Base-by-base conservation (phyloP, 2,888 invertebrate species). In the Anagyrus pseudococci region DNA sequence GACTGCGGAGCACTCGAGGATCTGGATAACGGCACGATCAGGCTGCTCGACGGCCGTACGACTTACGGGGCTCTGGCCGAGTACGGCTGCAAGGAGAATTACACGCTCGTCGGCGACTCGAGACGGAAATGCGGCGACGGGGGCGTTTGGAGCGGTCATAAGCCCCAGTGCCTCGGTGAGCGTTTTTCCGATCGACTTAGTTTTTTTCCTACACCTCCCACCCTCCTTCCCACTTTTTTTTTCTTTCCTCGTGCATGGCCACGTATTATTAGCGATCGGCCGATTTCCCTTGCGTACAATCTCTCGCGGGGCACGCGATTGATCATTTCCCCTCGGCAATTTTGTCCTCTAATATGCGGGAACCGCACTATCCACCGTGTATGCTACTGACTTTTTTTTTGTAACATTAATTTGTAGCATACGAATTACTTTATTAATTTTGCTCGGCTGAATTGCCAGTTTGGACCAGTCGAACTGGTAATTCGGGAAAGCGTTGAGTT, bases 31-130 rank as follows among this genome's bases (percentile, higher is more conserved):
- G 94, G 94, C 0, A 84, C 85, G 4, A 87, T 93, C 17, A 80
- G 82, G 0, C 80, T 94, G 22, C 80, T 86, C 0, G 88, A 92
- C 69, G 83, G 85, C 1, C 84, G 92, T 59, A 94, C 93, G 0
- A 93, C 93, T 0, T 89, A 89, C 77, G 92, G 91, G 0, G 92
- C 93, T 0, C 83, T 85, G 55, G 93, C 91, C 0, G 79, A 86
- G 3, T 95, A 93, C 79, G 84, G 86, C 4, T 96, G 96, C 74
- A 87, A 90, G 62, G 89, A 90, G 73, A 95, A 96, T 77, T 92
- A 93, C 79, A 95, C 94, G 0, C 82, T 95, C 2, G 89, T 91
- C 6, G 94, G 94, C 0, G 87, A 85, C 68, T 85, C 87, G 49
- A 86, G 86, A 65, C 83, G 94, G 22, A 83, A 84, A n/a, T 95